phyloP scores from a whole-genome alignment of 2,797 vertebrate genomes.

The Micropoecilia bifurca region DNA sequence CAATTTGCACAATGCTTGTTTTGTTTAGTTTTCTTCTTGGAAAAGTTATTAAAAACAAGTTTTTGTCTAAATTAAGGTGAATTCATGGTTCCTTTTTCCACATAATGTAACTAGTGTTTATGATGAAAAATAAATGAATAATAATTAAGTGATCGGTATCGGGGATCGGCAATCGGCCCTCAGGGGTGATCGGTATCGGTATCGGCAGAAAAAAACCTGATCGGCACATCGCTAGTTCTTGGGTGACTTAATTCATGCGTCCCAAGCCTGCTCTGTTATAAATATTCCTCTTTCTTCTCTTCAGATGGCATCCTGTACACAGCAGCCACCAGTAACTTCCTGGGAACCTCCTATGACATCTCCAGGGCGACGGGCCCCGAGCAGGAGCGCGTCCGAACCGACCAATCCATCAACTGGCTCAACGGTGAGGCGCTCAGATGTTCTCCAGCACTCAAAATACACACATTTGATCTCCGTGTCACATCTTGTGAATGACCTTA shows the following conservation, averaged over 20 bases:
- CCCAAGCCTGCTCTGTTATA: background rate
- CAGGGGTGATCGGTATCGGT: no score
- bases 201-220: no score
- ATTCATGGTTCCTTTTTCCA: no score
- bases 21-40: no score
- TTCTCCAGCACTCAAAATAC: background rate
- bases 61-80: no score
- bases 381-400: slow-evolving; percentile 86
- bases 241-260: background rate
- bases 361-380: slow-evolving; percentile 84
- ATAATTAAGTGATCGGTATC: no score
- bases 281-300: slow-evolving; percentile 3
- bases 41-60: no score
- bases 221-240: no score
- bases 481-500: background rate
- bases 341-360: slow-evolving; percentile 89
- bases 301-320: slow-evolving; percentile 85
- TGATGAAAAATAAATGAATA: no score
- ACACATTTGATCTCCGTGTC: background rate
- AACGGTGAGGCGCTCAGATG: slow-evolving; percentile 79
- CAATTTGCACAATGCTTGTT: no score
- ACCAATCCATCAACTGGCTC: slow-evolving; percentile 87
- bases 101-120: no score
- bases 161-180: no score
- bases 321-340: slow-evolving; percentile 89